phyloP scores from a whole-genome alignment of 1,140 invertebrate genomes.

The Zophobas atratus region DNA sequence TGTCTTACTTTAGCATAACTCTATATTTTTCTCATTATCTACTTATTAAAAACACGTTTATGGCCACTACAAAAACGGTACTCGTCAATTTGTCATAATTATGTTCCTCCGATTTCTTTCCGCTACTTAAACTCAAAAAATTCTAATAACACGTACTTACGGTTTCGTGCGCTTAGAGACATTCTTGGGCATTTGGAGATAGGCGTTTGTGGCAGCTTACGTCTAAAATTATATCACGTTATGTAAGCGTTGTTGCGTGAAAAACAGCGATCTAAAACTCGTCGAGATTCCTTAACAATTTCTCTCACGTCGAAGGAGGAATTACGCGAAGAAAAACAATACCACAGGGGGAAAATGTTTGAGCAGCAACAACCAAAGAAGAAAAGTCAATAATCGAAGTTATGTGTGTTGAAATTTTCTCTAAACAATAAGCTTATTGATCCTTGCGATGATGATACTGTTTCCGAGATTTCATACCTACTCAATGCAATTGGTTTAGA shows the following conservation, averaged over 20 bases:
- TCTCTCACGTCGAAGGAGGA: slow-evolving; percentile 43
- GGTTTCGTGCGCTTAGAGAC: background rate
- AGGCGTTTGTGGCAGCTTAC: slow-evolving; percentile 1
- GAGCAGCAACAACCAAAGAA: slow-evolving; percentile 39
- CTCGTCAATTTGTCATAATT: too few relatives aligned
- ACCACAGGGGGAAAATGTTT: slow-evolving; percentile 33
- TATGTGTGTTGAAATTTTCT: slow-evolving; percentile 39
- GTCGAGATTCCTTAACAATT: slow-evolving; percentile 40
- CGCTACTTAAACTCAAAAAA: too few relatives aligned
- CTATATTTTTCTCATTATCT: too few relatives aligned
- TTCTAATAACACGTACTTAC: too few relatives aligned
- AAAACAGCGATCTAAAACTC: slow-evolving; percentile 37
- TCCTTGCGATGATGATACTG: background rate
- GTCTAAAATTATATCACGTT: slow-evolving; percentile 35
- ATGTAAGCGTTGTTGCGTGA: slow-evolving; percentile 37
- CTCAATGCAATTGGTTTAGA: slow-evolving; percentile 1
- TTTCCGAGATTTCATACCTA: background rate
- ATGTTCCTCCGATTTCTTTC: too few relatives aligned
- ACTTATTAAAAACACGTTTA: too few relatives aligned
- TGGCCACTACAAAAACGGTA: too few relatives aligned
- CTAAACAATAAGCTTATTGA: slow-evolving; percentile 20
- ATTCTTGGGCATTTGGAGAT: slow-evolving; percentile 4
- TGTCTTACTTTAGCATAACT: too few relatives aligned
- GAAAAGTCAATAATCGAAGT: slow-evolving; percentile 44
- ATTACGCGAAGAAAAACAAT: slow-evolving; percentile 47